Base-by-base conservation (phyloP, 2,888 invertebrate genomes). In the Mythimna albipuncta region DNA sequence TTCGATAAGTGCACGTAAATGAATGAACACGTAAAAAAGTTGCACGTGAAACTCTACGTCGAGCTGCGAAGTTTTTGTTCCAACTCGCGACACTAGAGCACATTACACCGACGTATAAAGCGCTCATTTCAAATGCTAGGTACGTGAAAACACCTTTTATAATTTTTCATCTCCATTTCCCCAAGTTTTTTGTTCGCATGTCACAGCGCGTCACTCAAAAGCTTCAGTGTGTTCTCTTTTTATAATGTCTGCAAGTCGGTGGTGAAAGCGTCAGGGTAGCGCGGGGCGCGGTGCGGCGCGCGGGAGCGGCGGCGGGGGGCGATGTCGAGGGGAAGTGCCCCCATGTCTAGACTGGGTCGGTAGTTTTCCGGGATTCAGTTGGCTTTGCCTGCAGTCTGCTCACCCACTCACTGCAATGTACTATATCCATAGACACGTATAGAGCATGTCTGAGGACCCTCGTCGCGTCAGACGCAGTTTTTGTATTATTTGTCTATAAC, bases 321-420 rank as follows among this genome's bases (percentile, higher is more conserved):
- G 86, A 85, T 78, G 83, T 81, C 81, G 90, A 91, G 94, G 95
- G 94, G 94, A 94, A 93, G 91, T 95, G 95, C 96, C 96, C 94
- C 96, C 96, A 94, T 91, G 96, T 96, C 96, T 96, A 96, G 96
- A 96, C 96, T 96, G 96, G 96, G 96, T 96, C 96, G 96, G 95
- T 96, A 96, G 96, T 96, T 96, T 95, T 96, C 96, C 96, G 94
- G 96, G 96, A 95, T 96, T 95, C 96, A 95, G 94, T 89, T 93
- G 92, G 93, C 94, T 94, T 94, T 94, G 94, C 91, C 95, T 95
- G 96, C 96, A 96, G 95, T 94, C 93, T 92, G 93, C 90, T 95
- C 94, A 94, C 94, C 95, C 95, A 95, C 95, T 95, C 95, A 94
- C 93, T 94, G 95, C 95, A 95, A 89, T 93, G 87, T 93, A 91